Conservation (phyloP, 2,888 invertebrate species). For the Scaptomyza reducta region DNA sequence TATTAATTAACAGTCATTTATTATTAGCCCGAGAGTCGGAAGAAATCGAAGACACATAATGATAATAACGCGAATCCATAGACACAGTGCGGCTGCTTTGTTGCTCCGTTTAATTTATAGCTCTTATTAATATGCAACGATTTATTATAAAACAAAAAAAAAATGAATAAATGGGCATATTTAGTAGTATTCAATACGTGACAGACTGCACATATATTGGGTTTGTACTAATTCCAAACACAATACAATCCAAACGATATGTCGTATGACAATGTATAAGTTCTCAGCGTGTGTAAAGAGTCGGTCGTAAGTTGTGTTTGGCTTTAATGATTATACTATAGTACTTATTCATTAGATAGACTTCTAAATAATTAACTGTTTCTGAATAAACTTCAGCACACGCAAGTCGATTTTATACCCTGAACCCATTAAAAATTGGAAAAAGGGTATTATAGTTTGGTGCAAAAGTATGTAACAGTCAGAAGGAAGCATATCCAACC, state of each 20-base stretch:
- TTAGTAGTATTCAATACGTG: slow-evolving; percentile 50
- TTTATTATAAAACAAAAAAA: slow-evolving; percentile 39
- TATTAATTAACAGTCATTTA: slow-evolving; percentile 74
- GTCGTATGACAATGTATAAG: background rate
- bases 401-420: background rate
- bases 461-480: too few relatives aligned
- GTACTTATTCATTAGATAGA: background rate
- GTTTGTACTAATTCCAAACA: slow-evolving; percentile 3
- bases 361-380: background rate
- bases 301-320: background rate
- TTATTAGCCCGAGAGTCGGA: slow-evolving; percentile 58
- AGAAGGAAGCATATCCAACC: too few relatives aligned
- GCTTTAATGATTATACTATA: background rate
- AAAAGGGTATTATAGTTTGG: too few relatives aligned
- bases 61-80: slow-evolving; percentile 25
- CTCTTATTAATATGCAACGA: slow-evolving; percentile 65
- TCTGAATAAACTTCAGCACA: background rate
- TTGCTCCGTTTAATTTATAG: slow-evolving; percentile 57
- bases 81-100: slow-evolving; percentile 57
- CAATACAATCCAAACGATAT: background rate
- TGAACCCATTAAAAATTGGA: too few relatives aligned
- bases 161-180: slow-evolving; percentile 40
- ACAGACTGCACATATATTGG: slow-evolving; percentile 31
- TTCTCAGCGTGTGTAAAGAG: background rate
- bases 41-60: slow-evolving; percentile 45